These are phyloP conservation scores for Halcyon smyrnensis DNA, from an alignment of 2,797 vertebrate genomes.

Conservation along the genomic window DNA sequence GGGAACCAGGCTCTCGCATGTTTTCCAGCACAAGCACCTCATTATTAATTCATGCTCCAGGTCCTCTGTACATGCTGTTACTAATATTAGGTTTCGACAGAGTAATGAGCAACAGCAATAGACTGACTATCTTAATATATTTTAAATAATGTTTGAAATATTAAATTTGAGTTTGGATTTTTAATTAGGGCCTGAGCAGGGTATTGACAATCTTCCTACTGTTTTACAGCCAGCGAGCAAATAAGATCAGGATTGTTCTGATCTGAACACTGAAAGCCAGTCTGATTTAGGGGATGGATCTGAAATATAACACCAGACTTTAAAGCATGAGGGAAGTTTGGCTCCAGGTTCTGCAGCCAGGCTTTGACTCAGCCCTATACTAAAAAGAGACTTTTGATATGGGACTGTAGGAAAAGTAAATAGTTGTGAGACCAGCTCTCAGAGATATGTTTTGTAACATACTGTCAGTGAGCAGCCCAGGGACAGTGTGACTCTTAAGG, in stretches of 20 bases:
- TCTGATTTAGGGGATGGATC: slow-evolving; percentile 15
- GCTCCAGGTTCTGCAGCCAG: background rate
- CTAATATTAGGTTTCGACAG: slow-evolving; percentile 82
- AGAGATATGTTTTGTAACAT: rapidly evolving
- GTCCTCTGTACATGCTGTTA: slow-evolving; percentile 80
- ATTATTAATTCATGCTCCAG: slow-evolving; percentile 83
- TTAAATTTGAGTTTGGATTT: slow-evolving; percentile 76
- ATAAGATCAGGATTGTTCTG: slow-evolving; percentile 51
- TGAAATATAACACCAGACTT: slow-evolving; percentile 35
- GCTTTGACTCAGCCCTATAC: background rate
- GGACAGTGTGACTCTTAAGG: background rate
- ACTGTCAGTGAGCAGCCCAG: background rate
- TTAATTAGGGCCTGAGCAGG: slow-evolving; percentile 61
- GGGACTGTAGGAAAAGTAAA: background rate
- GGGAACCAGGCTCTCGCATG: slow-evolving; percentile 68
- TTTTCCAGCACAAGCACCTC: slow-evolving; percentile 80
- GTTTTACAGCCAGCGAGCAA: slow-evolving; percentile 44
- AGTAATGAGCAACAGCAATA: slow-evolving; percentile 76
- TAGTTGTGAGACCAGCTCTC: background rate
- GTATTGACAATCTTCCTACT: slow-evolving; percentile 53
- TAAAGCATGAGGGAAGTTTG: background rate
- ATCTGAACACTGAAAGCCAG: background rate
- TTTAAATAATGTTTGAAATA: slow-evolving; percentile 76
- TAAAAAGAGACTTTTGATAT: background rate
- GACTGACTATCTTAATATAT: slow-evolving; percentile 77